Conservation (phyloP, 2,888 invertebrate genomes). For the Himalopsyche japonica region DNA sequence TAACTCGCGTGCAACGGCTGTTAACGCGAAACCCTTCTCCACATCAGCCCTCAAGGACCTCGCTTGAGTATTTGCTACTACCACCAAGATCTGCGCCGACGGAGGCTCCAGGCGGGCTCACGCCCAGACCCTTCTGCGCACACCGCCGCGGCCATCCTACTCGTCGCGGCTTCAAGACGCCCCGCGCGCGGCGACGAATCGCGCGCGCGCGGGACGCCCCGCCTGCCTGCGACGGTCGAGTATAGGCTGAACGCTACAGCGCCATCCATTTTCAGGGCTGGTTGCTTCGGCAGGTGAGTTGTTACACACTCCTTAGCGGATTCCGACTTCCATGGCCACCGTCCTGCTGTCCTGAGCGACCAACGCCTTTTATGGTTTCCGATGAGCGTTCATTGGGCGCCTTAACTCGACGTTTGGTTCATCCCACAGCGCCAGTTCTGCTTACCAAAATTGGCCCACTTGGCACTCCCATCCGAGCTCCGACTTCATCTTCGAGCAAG, state of each 20-base stretch:
- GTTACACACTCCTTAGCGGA: conserved; percentile 63
- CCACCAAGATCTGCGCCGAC: conserved; percentile 68
- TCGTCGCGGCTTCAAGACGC: conserved; percentile 61
- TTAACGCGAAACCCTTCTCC: too few species aligned
- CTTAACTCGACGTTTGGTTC: conserved; percentile 74
- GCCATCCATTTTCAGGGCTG: conserved; percentile 71
- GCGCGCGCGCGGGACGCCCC: conserved; percentile 45
- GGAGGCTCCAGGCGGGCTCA: conserved; percentile 58
- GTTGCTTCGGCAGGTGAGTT: conserved; percentile 68
- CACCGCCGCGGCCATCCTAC: conserved; percentile 62
- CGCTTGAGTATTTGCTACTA: conserved; percentile 73
- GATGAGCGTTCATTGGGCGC: conserved; percentile 66
- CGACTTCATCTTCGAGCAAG: conserved; percentile 63
- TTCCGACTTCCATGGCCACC: conserved; percentile 78
- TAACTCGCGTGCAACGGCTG: too few species aligned
- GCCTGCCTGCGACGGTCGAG: conserved; percentile 53
- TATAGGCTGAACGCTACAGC: conserved; percentile 61
- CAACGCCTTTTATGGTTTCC: conserved; percentile 67
- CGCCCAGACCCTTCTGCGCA: conserved; percentile 66
- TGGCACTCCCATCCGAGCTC: conserved; percentile 62
- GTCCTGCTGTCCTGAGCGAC: conserved; percentile 70
- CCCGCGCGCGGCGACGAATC: conserved; percentile 15
- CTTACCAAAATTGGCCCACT: conserved; percentile 77
- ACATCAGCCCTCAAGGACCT: conserved; percentile 63
- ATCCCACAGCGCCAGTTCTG: conserved; percentile 81